Conservation (phyloP, 1,140 invertebrate genomes). For the Sminthurides bifidus region DNA sequence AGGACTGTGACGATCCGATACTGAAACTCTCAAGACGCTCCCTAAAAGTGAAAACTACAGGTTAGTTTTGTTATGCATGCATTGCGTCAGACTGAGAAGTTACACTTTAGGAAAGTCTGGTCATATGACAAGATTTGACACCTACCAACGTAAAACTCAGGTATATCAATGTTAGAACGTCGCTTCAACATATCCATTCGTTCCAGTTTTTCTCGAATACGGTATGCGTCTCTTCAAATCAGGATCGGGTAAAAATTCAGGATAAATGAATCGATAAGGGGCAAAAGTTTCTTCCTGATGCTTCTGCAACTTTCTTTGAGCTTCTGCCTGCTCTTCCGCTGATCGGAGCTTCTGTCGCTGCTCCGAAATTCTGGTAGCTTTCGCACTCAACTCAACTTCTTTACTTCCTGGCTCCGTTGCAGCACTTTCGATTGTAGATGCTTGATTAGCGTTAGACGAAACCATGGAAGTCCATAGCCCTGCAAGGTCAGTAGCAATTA, state of each 20-base stretch:
- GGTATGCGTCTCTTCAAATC: conserved; percentile 62
- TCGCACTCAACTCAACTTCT: not conserved
- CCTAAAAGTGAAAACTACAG: conserved; percentile 48
- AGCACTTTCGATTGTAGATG: not conserved
- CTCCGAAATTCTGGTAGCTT: no score
- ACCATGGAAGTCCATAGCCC: no score
- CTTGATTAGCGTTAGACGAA: no score
- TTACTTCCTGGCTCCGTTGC: not conserved
- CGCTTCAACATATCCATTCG: conserved; percentile 83
- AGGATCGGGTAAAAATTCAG: conserved; percentile 88
- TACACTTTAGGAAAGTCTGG: no score
- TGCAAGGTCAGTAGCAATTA: no score
- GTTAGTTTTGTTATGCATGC: no score
- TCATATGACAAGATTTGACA: no score
- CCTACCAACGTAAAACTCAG: conserved; percentile 94
- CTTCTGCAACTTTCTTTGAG: not conserved
- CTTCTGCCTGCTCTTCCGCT: not conserved
- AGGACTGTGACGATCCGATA: conserved; percentile 72
- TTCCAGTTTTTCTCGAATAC: conserved; percentile 75
- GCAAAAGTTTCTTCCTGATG: conserved; percentile 25
- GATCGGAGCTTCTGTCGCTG: not conserved
- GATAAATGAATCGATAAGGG: conserved; percentile 63
- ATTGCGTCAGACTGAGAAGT: no score
- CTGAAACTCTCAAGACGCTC: conserved; percentile 80
- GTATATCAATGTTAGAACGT: conserved; percentile 69